Evolutionary conservation across 2,888 invertebrate species (phyloP).

Genomic region (Rotaria macrura): DNA sequence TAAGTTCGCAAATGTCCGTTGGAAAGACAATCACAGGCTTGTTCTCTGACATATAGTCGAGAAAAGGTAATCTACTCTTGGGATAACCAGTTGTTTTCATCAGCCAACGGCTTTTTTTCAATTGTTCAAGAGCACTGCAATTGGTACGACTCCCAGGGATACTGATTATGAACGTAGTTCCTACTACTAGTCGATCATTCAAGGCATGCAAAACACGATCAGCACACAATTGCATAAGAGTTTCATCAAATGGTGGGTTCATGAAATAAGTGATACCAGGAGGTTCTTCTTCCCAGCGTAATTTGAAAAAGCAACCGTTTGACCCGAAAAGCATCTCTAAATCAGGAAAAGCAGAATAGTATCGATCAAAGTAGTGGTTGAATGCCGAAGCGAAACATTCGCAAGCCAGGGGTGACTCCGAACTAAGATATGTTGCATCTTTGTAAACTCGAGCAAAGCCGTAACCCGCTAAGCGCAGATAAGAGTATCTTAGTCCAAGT

Average conservation of each 20-base stretch:
- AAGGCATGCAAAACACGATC: neutral
- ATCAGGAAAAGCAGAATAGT: constrained; percentile 86
- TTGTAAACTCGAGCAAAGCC: neutral
- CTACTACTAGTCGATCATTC: neutral
- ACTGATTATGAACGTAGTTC: neutral
- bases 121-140: neutral
- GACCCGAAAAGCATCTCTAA: constrained; percentile 92
- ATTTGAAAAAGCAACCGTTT: constrained; percentile 57
- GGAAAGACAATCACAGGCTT: neutral
- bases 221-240: neutral
- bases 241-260: neutral
- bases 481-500: neutral
- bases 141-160: neutral
- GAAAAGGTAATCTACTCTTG: neutral
- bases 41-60: neutral
- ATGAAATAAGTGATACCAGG: neutral
- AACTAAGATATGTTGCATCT: neutral
- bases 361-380: constrained; percentile 88
- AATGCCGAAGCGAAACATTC: constrained; percentile 93
- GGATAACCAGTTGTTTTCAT: neutral
- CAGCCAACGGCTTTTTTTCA: neutral
- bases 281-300: neutral
- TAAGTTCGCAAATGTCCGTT: neutral
- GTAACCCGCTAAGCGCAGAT: neutral
- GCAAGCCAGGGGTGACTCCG: constrained; percentile 33